phyloP scores from a whole-genome alignment of 2,113 vertebrate genomes.

The Scomber japonicus region DNA sequence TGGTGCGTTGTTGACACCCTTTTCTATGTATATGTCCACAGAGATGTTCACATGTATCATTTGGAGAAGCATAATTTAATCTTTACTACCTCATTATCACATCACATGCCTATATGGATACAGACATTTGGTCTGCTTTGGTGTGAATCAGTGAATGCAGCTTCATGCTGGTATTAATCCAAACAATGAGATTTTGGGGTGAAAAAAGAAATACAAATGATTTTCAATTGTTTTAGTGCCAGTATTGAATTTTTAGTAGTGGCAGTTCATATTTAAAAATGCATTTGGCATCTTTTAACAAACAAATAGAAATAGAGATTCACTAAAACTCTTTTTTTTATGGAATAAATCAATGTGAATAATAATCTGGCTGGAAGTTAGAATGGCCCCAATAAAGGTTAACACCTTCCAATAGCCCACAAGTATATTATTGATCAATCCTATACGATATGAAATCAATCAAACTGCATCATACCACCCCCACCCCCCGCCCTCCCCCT shows the following conservation, averaged over 20 bases:
- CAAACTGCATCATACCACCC: slow-evolving; percentile 29
- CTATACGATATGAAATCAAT: slow-evolving; percentile 59
- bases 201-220: not conserved
- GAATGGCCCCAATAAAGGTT: not conserved
- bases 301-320: not conserved
- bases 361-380: not conserved
- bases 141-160: too few relatives aligned
- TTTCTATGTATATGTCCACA: too few relatives aligned
- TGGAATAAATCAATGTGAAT: not conserved
- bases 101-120: too few relatives aligned
- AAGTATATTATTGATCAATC: slow-evolving; percentile 47
- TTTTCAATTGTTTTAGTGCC: too few relatives aligned
- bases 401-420: not conserved
- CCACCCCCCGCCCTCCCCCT: not conserved
- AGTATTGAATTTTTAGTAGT: too few relatives aligned
- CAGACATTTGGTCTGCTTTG: too few relatives aligned
- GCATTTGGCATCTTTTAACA: not conserved
- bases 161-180: not conserved
- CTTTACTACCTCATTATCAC: too few relatives aligned
- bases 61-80: too few relatives aligned
- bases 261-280: too few relatives aligned
- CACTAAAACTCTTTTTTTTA: not conserved
- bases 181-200: not conserved
- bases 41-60: too few relatives aligned
- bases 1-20: too few relatives aligned